Percentiles rank a stretch among this genome's conserved stretches.
Conservation (phyloP, 2,888 invertebrate species). For the Apantesis nais region DNA sequence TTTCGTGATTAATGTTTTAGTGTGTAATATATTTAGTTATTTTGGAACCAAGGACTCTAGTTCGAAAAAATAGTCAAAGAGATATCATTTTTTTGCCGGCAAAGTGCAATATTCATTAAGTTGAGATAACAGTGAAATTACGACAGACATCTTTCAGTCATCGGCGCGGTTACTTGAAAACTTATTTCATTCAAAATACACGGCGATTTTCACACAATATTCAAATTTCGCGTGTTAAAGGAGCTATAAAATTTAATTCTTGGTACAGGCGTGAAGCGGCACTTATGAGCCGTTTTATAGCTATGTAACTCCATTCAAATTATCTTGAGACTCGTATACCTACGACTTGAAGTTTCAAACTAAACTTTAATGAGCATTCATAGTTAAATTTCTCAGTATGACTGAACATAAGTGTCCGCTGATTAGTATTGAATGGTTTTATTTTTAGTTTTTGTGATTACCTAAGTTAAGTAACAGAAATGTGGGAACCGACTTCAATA, state of each 20-base stretch:
- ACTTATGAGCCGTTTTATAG: slow-evolving; percentile 57
- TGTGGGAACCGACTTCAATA: slow-evolving; percentile 25
- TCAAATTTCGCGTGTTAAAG: slow-evolving; percentile 68
- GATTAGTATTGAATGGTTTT: slow-evolving; percentile 45
- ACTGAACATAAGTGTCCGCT: slow-evolving; percentile 49
- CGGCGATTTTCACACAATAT: slow-evolving; percentile 58
- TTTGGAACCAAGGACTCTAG: not conserved
- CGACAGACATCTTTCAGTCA: slow-evolving; percentile 29
- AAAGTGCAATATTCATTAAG: slow-evolving; percentile 19
- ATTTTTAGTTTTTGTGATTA: slow-evolving; percentile 36
- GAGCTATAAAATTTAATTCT: slow-evolving; percentile 67
- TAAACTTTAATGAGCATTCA: slow-evolving; percentile 54
- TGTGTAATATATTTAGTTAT: not conserved
- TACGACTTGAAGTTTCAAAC: slow-evolving; percentile 41
- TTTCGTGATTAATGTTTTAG: not conserved
- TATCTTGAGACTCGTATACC: slow-evolving; percentile 49
- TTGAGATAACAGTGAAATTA: slow-evolving; percentile 27
- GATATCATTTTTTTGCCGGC: slow-evolving; percentile 18
- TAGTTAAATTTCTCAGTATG: slow-evolving; percentile 51
- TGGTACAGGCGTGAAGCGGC: slow-evolving; percentile 63
- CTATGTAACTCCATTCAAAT: slow-evolving; percentile 56
- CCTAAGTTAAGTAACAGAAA: slow-evolving; percentile 16
- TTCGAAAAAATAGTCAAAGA: not conserved
- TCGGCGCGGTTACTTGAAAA: slow-evolving; percentile 27
- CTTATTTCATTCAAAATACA: slow-evolving; percentile 48